A percentile compares a stretch with the other conserved stretches of the same genome.
These are phyloP conservation scores for Tychaedon coryphoeus DNA, from an alignment of 2,113 vertebrate genomes.

Conservation along the genomic window DNA sequence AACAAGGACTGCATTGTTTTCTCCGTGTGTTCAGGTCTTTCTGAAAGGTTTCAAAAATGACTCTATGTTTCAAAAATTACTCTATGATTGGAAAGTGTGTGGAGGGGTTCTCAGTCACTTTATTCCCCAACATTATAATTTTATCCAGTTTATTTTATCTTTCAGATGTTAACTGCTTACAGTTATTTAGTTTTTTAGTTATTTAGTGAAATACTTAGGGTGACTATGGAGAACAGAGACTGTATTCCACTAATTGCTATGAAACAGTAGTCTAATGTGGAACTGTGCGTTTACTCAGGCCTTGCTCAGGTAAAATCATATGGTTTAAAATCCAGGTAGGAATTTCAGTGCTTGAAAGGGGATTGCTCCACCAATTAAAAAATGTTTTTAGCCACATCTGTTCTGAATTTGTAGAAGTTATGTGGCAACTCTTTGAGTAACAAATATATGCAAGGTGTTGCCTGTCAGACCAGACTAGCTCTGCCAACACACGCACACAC, in stretches of 20 bases:
- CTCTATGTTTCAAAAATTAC: not conserved
- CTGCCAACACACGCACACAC: not conserved
- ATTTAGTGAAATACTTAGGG: not conserved
- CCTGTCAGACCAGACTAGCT: not conserved
- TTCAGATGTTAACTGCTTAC: not conserved
- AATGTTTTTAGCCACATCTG: not conserved
- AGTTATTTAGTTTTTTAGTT: not conserved
- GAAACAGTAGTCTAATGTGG: not conserved
- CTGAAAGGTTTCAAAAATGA: not conserved
- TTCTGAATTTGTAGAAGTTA: not conserved
- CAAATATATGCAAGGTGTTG: conserved; percentile 1
- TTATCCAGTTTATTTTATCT: not conserved
- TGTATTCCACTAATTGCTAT: not conserved
- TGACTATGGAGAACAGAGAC: not conserved
- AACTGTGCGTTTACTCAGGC: not conserved
- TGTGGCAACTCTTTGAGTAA: not conserved
- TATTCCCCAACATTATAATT: not conserved
- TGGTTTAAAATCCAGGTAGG: not conserved
- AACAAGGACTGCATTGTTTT: not conserved
- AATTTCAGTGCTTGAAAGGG: not conserved
- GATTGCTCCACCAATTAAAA: not conserved
- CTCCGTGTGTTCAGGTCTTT: not conserved
- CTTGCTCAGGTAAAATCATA: not conserved
- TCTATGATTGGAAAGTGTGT: not conserved
- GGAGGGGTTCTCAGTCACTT: not conserved